Conservation (phyloP, 2,888 invertebrate genomes). For the Tillus elongatus region DNA sequence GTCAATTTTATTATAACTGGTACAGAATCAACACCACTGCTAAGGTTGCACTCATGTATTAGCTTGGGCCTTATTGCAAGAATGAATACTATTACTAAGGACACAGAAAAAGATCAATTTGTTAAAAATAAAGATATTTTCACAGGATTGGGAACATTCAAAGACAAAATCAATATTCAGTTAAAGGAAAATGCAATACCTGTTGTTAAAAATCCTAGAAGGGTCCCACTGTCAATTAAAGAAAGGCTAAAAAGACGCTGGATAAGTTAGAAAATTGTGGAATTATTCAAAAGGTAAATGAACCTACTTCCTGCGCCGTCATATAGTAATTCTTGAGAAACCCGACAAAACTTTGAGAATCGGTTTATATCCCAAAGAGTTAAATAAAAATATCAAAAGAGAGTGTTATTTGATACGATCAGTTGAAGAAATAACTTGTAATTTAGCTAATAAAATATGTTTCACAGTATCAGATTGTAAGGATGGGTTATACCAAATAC, state of each 20-base stretch:
- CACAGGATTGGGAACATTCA: too few species aligned
- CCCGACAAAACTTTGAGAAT: conserved; percentile 13
- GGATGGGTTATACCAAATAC: conserved; percentile 15
- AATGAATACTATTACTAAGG: too few species aligned
- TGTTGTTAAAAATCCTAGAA: too few species aligned
- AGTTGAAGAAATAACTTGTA: not conserved
- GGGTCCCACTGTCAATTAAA: too few species aligned
- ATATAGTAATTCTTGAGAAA: conserved; percentile 12
- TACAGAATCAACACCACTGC: too few species aligned
- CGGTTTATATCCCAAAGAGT: conserved; percentile 16
- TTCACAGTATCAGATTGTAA: conserved; percentile 13
- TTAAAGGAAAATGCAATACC: too few species aligned
- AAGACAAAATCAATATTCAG: too few species aligned
- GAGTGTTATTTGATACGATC: conserved; percentile 7
- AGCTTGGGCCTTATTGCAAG: too few species aligned
- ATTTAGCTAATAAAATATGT: not conserved
- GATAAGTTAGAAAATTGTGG: conserved; percentile 3
- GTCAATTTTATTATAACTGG: too few species aligned
- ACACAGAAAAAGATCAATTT: too few species aligned
- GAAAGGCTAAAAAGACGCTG: not conserved
- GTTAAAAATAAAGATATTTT: too few species aligned
- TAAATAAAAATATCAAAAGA: conserved; percentile 15
- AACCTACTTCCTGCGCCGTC: conserved; percentile 7
- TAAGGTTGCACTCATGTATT: too few species aligned
- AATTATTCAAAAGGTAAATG: conserved; percentile 7